Evolutionary conservation across 2,888 invertebrate genomes (phyloP).

Genomic region (Pammene aurita): DNA sequence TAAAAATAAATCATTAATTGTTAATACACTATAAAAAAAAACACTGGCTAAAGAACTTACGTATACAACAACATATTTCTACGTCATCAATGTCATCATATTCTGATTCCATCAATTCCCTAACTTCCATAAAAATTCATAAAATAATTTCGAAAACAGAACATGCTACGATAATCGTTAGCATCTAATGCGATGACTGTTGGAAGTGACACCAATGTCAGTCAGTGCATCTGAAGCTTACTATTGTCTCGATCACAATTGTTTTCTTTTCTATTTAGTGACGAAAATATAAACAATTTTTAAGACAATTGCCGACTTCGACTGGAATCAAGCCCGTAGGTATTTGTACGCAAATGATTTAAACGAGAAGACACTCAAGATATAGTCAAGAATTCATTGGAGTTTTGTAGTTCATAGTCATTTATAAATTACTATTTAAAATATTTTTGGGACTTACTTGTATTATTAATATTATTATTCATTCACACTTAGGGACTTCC

Average conservation of each 20-base stretch:
- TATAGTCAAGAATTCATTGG: neutral
- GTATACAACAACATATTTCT: constrained; percentile 72
- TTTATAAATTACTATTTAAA: too few species aligned
- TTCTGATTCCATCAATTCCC: constrained; percentile 63
- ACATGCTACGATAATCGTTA: constrained; percentile 1
- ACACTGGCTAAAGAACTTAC: neutral
- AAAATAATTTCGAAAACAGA: constrained; percentile 4
- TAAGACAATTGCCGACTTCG: constrained; percentile 59
- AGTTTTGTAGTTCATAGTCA: neutral
- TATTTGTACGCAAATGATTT: neutral
- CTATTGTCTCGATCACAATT: constrained; percentile 73
- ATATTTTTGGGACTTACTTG: too few species aligned
- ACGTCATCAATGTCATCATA: constrained; percentile 73
- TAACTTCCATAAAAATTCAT: constrained; percentile 65
- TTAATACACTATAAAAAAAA: neutral
- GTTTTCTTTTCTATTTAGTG: constrained; percentile 57
- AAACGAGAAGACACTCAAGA: constrained; percentile 3
- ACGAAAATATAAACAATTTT: constrained; percentile 47
- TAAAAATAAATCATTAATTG: constrained; percentile 49
- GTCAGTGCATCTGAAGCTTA: constrained; percentile 57
- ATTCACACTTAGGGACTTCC: neutral
- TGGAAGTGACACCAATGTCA: constrained; percentile 53
- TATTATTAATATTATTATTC: too few species aligned
- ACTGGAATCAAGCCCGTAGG: neutral
- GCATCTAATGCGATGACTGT: neutral